phyloP scores from a whole-genome alignment of 2,888 invertebrate genomes.

The Seladonia tumulorum region DNA sequence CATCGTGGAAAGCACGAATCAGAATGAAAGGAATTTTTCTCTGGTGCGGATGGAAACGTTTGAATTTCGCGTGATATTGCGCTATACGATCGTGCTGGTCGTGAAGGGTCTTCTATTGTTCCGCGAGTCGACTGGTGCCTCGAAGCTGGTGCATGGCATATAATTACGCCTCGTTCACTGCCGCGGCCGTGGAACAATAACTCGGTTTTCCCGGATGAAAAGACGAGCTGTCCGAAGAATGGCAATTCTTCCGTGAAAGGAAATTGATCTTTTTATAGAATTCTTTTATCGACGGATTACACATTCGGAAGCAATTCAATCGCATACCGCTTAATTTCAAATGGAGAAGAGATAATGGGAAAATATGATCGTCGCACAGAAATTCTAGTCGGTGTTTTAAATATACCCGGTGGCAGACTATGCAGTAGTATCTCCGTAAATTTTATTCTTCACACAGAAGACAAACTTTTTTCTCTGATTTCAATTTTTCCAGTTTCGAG shows the following conservation, averaged over 20 bases:
- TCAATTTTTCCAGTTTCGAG: too few relatives aligned
- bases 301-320: not conserved
- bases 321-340: not conserved
- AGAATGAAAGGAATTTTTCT: not conserved
- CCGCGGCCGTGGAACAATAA: not conserved
- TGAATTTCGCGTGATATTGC: not conserved
- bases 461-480: too few relatives aligned
- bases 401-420: not conserved
- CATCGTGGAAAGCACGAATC: not conserved
- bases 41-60: not conserved
- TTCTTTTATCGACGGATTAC: not conserved
- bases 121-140: not conserved
- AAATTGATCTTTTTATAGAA: not conserved
- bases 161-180: conserved; percentile 15
- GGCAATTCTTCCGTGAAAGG: not conserved
- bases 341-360: not conserved
- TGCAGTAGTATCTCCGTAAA: too few relatives aligned
- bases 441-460: too few relatives aligned
- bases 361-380: not conserved
- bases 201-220: not conserved
- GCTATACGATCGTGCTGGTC: not conserved
- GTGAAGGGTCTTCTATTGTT: conserved; percentile 9
- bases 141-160: conserved; percentile 12
- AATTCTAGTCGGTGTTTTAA: not conserved
- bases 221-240: conserved; percentile 4